phyloP scores from a whole-genome alignment of 2,888 invertebrate genomes.

The Drosophila atroscutellata region DNA sequence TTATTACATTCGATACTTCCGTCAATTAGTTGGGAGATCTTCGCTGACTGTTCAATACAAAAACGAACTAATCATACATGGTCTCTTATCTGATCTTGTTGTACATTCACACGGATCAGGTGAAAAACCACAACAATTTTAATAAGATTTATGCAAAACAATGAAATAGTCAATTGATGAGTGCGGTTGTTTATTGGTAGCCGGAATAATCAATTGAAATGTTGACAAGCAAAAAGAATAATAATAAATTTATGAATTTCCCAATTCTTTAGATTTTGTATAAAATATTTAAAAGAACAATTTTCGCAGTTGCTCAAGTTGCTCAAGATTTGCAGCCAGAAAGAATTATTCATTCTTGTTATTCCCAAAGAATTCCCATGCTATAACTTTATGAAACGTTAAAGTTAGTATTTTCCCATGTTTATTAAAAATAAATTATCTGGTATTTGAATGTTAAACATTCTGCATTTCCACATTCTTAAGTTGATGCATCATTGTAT shows the following conservation, averaged over 20 bases:
- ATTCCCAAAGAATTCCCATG: neutral
- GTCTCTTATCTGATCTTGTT: slow-evolving; percentile 72
- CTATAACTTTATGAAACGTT: neutral
- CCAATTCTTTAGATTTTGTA: slow-evolving; percentile 9
- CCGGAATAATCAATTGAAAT: slow-evolving; percentile 53
- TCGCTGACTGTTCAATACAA: slow-evolving; percentile 56
- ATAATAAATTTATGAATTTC: slow-evolving; percentile 18
- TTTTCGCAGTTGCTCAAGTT: slow-evolving; percentile 5
- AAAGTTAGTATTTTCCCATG: neutral
- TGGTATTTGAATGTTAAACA: neutral
- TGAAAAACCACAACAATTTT: slow-evolving; percentile 72
- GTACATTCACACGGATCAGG: slow-evolving; percentile 64
- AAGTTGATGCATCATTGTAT: neutral
- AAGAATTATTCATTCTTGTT: neutral
- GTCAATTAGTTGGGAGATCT: slow-evolving; percentile 46
- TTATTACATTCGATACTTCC: slow-evolving; percentile 72
- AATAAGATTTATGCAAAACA: slow-evolving; percentile 59
- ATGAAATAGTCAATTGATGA: slow-evolving; percentile 53
- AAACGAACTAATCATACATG: slow-evolving; percentile 48
- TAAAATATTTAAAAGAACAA: slow-evolving; percentile 3
- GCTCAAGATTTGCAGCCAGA: neutral
- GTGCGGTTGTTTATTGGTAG: slow-evolving; percentile 31
- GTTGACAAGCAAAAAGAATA: slow-evolving; percentile 22
- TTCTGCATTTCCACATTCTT: neutral
- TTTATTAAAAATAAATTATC: neutral